Percentiles rank a stretch among this genome's conserved stretches.
These are phyloP conservation scores for Bedellia somnulentella DNA, from an alignment of 2,888 invertebrate species.

Conservation along the genomic window DNA sequence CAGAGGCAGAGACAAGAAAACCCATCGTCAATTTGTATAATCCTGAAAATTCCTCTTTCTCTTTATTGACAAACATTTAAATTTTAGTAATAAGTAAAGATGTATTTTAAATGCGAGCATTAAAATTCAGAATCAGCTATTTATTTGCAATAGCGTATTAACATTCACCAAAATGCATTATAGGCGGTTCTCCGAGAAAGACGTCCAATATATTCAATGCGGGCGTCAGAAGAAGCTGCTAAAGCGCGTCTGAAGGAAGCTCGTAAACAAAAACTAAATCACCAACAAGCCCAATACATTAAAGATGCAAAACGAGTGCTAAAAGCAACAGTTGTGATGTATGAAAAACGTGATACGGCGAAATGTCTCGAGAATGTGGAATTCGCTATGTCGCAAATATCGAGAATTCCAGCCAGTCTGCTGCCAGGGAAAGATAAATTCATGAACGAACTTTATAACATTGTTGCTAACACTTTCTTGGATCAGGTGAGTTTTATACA, in stretches of 20 bases:
- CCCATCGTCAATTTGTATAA: too few species aligned
- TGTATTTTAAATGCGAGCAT: too few species aligned
- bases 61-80: too few species aligned
- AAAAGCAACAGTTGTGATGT: constrained; percentile 18
- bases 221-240: constrained; percentile 28
- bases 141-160: neutral
- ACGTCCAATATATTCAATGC: constrained; percentile 37
- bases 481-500: constrained; percentile 29
- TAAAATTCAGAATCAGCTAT: too few species aligned
- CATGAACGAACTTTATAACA: constrained; percentile 29
- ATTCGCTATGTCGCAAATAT: constrained; percentile 43
- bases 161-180: constrained; percentile 9
- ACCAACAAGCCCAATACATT: constrained; percentile 29
- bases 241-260: constrained; percentile 25
- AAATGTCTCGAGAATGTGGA: constrained; percentile 39
- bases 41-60: too few species aligned
- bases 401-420: constrained; percentile 26
- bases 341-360: constrained; percentile 27
- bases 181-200: constrained; percentile 39
- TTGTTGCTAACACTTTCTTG: constrained; percentile 35
- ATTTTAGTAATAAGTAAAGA: too few species aligned
- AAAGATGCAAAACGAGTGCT: constrained; percentile 35
- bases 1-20: too few species aligned
- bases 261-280: constrained; percentile 27
- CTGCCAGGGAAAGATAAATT: constrained; percentile 40